Percentiles rank a stretch among this genome's conserved stretches.
Conservation (phyloP, 2,797 vertebrate genomes). For the Rhadinocentrus ornatus region DNA sequence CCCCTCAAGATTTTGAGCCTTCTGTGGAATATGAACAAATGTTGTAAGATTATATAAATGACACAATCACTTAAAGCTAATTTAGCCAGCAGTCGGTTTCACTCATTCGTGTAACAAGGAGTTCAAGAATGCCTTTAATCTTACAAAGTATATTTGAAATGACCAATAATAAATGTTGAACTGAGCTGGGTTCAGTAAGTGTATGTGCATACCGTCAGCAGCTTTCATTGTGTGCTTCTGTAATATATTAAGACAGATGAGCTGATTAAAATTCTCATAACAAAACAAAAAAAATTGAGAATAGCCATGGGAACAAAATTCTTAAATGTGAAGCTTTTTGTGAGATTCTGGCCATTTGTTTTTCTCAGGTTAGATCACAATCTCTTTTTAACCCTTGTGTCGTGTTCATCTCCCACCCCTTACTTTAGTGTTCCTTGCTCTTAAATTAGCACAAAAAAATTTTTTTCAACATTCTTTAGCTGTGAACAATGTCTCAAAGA, state of each 20-base stretch:
- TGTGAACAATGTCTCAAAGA: no score
- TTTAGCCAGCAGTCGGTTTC: not conserved
- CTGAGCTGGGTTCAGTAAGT: constrained; percentile 6
- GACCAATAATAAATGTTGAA: constrained; percentile 13
- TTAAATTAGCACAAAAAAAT: no score
- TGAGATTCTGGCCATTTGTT: constrained; percentile 21
- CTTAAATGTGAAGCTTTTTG: not conserved
- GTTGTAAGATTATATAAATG: not conserved
- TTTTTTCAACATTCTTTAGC: no score
- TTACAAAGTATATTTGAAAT: constrained; percentile 1
- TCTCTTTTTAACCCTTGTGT: no score
- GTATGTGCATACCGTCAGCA: not conserved
- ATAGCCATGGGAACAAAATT: constrained; percentile 6
- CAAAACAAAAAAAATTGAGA: constrained; percentile 26
- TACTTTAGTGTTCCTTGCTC: no score
- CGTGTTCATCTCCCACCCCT: no score
- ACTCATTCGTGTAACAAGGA: not conserved
- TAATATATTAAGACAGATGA: not conserved
- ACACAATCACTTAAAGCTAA: not conserved
- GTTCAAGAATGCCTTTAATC: constrained; percentile 13
- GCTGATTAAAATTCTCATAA: constrained; percentile 5
- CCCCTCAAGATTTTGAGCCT: not conserved
- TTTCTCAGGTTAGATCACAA: constrained; percentile 9
- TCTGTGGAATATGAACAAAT: not conserved
- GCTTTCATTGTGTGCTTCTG: not conserved